Conservation (phyloP, 2,888 invertebrate genomes). For the Lithosia quadra region DNA sequence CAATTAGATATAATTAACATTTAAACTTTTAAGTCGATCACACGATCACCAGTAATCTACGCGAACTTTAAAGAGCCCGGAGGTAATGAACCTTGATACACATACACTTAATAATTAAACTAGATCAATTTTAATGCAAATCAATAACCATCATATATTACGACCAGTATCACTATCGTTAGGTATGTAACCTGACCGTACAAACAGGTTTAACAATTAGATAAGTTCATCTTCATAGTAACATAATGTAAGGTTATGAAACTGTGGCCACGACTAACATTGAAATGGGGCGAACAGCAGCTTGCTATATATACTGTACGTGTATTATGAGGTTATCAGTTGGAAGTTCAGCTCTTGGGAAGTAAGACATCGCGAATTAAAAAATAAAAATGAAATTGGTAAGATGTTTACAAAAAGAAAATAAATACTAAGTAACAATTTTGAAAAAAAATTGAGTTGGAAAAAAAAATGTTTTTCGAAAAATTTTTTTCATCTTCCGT, state of each 20-base stretch:
- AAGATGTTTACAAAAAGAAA: conserved; percentile 29
- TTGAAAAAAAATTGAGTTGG: too few relatives aligned
- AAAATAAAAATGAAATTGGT: conserved; percentile 72
- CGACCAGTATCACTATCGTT: conserved; percentile 6
- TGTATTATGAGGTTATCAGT: conserved; percentile 71
- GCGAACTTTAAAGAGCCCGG: background rate
- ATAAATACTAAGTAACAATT: too few relatives aligned
- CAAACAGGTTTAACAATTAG: conserved; percentile 61
- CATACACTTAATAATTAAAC: background rate
- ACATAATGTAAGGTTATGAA: conserved; percentile 69
- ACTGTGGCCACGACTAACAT: conserved; percentile 66
- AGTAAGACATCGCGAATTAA: conserved; percentile 41
- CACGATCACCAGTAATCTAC: background rate
- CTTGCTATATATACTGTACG: conserved; percentile 76
- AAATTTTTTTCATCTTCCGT: background rate
- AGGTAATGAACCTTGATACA: conserved; percentile 9
- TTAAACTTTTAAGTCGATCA: background rate
- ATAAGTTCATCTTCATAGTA: conserved; percentile 66
- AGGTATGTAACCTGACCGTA: conserved; percentile 46
- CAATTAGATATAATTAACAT: conserved; percentile 3
- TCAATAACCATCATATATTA: conserved; percentile 5
- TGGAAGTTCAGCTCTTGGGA: conserved; percentile 55
- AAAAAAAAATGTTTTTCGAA: too few relatives aligned
- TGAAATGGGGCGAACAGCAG: conserved; percentile 72
- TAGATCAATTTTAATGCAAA: conserved; percentile 11